Percentiles rank a stretch among this genome's conserved stretches.
Evolutionary conservation across 2,113 vertebrate species (phyloP).

Genomic region (Clarias gariepinus): DNA sequence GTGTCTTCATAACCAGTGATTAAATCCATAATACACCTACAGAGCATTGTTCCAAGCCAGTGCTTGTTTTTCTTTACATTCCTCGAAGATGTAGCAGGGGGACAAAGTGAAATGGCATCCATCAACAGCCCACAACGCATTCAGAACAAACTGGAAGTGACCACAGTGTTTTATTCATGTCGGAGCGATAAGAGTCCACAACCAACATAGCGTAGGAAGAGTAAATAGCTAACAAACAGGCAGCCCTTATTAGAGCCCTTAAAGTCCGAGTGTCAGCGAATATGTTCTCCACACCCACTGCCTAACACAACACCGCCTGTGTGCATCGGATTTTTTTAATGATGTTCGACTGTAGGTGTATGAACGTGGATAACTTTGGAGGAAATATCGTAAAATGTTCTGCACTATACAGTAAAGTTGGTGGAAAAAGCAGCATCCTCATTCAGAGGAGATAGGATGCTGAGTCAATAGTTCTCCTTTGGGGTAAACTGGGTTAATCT

Average conservation of each 20-base stretch:
- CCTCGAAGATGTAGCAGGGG: slow-evolving; percentile 45
- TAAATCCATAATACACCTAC: slow-evolving; percentile 52
- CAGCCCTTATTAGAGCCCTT: slow-evolving; percentile 64
- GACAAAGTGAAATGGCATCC: slow-evolving; percentile 54
- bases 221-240: slow-evolving; percentile 68
- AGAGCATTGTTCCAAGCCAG: slow-evolving; percentile 38
- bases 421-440: neutral
- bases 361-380: slow-evolving; percentile 1
- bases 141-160: slow-evolving; percentile 59
- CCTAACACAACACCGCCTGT: slow-evolving; percentile 74
- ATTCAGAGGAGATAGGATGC: slow-evolving; percentile 27
- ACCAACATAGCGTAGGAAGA: slow-evolving; percentile 68
- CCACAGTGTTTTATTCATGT: slow-evolving; percentile 73
- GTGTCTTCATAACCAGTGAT: slow-evolving; percentile 52
- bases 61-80: slow-evolving; percentile 46
- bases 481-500: slow-evolving; percentile 49
- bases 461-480: slow-evolving; percentile 46
- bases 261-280: slow-evolving; percentile 66
- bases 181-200: slow-evolving; percentile 68
- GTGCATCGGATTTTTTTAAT: slow-evolving; percentile 75
- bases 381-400: neutral
- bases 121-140: slow-evolving; percentile 51
- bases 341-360: slow-evolving; percentile 65
- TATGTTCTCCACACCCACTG: slow-evolving; percentile 77
- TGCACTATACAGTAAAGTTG: neutral